Conservation (phyloP, 2,113 vertebrate genomes). For the Mungos mungo region DNA sequence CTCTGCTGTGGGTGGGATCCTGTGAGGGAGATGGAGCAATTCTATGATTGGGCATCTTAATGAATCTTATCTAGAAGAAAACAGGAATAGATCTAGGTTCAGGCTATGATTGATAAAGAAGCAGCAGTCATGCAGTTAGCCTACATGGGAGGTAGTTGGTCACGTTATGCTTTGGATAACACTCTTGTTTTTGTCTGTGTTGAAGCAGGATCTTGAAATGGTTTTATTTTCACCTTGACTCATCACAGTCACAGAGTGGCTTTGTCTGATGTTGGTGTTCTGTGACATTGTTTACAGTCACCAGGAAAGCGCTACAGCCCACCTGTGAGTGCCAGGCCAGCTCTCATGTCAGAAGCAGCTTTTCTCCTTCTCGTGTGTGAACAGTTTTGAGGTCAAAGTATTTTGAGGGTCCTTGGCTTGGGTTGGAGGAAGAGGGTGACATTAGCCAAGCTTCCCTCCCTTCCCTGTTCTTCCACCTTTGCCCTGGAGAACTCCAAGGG, state of each 20-base stretch:
- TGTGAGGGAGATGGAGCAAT: not conserved
- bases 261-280: not conserved
- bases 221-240: not conserved
- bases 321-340: not conserved
- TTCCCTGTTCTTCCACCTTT: not conserved
- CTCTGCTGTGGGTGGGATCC: not conserved
- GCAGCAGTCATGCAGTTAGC: not conserved
- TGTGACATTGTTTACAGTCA: not conserved
- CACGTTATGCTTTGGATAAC: not conserved
- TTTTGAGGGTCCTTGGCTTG: not conserved
- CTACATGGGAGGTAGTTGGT: not conserved
- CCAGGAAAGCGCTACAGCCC: not conserved
- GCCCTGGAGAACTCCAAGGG: not conserved
- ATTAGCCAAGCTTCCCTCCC: not conserved
- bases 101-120: not conserved
- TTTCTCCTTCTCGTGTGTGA: not conserved
- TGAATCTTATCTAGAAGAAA: not conserved
- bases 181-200: not conserved
- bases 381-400: not conserved
- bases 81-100: not conserved
- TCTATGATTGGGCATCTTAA: not conserved
- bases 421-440: not conserved
- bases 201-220: not conserved
- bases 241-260: not conserved
- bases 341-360: not conserved